A percentile compares a stretch with the other conserved stretches of the same genome.
Evolutionary conservation across 2,888 invertebrate species (phyloP).

Genomic region (Octonoba sinensis): DNA sequence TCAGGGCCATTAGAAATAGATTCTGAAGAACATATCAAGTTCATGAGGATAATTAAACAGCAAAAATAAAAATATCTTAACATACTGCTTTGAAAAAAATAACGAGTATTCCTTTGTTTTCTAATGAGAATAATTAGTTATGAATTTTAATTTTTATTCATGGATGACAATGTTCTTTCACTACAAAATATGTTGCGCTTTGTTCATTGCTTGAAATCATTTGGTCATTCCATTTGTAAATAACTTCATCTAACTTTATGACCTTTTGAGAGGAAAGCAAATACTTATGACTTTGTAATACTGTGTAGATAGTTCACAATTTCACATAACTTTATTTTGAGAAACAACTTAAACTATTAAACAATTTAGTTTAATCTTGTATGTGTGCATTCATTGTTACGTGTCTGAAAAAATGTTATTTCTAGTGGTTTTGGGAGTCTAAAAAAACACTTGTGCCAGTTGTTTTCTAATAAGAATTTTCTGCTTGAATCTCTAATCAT

Average conservation of each 20-base stretch:
- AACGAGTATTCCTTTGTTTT: too few species aligned
- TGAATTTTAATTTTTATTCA: too few species aligned
- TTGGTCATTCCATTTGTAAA: slow-evolving; percentile 39
- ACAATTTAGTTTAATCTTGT: slow-evolving; percentile 44
- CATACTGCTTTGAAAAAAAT: too few species aligned
- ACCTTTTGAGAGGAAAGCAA: slow-evolving; percentile 29
- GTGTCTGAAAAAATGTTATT: background rate
- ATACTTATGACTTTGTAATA: background rate
- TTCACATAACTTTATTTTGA: slow-evolving; percentile 26
- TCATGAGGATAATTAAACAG: too few species aligned
- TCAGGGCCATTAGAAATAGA: too few species aligned
- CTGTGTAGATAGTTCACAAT: slow-evolving; percentile 35
- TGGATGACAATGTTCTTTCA: too few species aligned
- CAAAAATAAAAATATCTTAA: too few species aligned
- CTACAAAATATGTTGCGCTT: background rate
- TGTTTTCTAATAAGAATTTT: too few species aligned
- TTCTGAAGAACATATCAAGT: too few species aligned
- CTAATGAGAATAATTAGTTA: too few species aligned
- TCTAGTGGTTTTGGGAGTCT: slow-evolving; percentile 10
- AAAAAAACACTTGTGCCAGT: too few species aligned
- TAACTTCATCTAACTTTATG: slow-evolving; percentile 16
- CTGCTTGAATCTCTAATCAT: too few species aligned
- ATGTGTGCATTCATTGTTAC: background rate
- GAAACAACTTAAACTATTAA: slow-evolving; percentile 50
- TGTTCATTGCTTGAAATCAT: background rate